These are phyloP conservation scores for Lethenteron reissneri DNA, from an alignment of 2,113 vertebrate species.

Conservation along the genomic window DNA sequence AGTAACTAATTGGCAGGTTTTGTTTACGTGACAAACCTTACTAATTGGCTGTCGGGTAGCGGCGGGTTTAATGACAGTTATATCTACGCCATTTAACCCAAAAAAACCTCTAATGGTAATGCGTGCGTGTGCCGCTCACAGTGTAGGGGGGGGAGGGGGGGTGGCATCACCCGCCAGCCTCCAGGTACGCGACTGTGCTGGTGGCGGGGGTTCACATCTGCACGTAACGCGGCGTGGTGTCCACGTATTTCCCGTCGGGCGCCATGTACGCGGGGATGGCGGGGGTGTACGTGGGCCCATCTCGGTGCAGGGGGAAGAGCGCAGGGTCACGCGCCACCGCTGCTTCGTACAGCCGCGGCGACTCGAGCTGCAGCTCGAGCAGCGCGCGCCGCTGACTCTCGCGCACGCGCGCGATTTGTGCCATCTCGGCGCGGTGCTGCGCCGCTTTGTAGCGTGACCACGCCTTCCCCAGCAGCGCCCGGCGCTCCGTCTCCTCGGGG, in stretches of 20 bases:
- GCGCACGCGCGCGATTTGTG: slow-evolving; percentile 25
- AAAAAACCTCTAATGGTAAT: too few species aligned
- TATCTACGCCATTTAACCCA: too few species aligned
- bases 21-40: too few species aligned
- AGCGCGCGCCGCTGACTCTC: slow-evolving; percentile 52
- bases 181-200: too few species aligned
- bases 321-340: slow-evolving; percentile 33
- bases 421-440: slow-evolving; percentile 38
- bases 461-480: slow-evolving; percentile 50
- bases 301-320: slow-evolving; percentile 41
- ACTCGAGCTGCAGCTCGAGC: slow-evolving; percentile 42
- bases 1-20: too few species aligned
- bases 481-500: slow-evolving; percentile 42
- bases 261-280: slow-evolving; percentile 35
- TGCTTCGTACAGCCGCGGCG: slow-evolving; percentile 42
- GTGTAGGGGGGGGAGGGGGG: too few species aligned
- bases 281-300: slow-evolving; percentile 47
- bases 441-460: slow-evolving; percentile 49
- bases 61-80: too few species aligned
- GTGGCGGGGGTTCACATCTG: slow-evolving; percentile 17
- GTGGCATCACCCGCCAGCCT: too few species aligned
- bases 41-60: too few species aligned
- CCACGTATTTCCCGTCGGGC: slow-evolving; percentile 54
- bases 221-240: slow-evolving; percentile 53
- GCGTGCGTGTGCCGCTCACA: too few species aligned